Conservation (phyloP, 2,888 invertebrate species). For the Caenorhabditis angaria region DNA sequence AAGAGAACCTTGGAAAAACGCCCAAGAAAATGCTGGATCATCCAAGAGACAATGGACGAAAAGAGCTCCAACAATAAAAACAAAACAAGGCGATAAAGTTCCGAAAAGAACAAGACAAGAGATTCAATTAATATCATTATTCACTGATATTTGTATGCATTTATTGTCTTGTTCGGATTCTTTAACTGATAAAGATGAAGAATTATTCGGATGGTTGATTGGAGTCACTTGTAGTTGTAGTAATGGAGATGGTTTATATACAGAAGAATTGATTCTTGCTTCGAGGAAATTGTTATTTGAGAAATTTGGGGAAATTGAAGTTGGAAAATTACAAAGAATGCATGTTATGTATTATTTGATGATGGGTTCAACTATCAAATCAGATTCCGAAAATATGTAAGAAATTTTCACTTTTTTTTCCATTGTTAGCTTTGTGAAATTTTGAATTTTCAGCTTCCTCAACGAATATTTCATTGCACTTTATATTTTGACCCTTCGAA, state of each 20-base stretch:
- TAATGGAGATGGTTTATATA: not conserved
- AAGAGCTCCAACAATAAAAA: not conserved
- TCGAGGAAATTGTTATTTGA: not conserved
- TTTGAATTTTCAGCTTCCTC: not conserved
- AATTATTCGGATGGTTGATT: not conserved
- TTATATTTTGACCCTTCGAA: not conserved
- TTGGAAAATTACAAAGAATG: not conserved
- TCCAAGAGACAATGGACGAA: too few species aligned
- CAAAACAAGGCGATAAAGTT: not conserved
- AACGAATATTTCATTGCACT: not conserved
- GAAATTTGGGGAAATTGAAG: not conserved
- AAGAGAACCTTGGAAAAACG: not conserved
- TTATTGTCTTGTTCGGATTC: not conserved
- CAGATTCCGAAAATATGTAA: not conserved
- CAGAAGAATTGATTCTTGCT: not conserved
- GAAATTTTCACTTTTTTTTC: not conserved
- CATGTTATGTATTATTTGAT: slow-evolving; percentile 9
- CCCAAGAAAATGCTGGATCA: too few species aligned
- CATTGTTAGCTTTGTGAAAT: not conserved
- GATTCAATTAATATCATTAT: slow-evolving; percentile 3
- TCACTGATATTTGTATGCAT: slow-evolving; percentile 3
- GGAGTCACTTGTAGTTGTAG: not conserved
- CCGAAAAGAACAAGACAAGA: not conserved
- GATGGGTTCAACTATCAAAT: not conserved
- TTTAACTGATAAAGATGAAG: not conserved